Evolutionary conservation across 2,113 vertebrate genomes (phyloP), one percentile per base, ranked within the genome.

Genomic region (Brachyistius frenatus): DNA sequence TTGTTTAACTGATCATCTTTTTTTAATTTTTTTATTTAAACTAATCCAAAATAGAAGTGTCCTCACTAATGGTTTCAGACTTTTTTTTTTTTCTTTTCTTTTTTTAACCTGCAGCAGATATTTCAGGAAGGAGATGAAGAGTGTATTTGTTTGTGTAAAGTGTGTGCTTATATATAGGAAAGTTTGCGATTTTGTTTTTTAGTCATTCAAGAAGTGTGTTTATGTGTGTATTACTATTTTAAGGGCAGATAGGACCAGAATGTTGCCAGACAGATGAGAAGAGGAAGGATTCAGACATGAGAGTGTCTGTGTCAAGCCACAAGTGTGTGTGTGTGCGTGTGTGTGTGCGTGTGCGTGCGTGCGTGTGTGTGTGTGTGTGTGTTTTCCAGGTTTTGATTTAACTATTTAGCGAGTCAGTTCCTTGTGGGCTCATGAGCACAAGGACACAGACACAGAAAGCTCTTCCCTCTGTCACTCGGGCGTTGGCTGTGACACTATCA

Each of bases 401-500:
- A 69, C 44, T 77, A 82, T 88, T 87, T 82, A 78, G 56, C 30
- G 32, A 79, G 47, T 73, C 74, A 66, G 32, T 5, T n/a, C 14
- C 79, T 37, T 54, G 63, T 8, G 7, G 44, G 23, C 60, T 66
- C 32, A 52, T 35, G 33, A 71, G 55, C 52, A 57, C 33, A 41
- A 46, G 60, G 39, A 70, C 37, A 41, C 30, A 39, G 9, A 35
- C 37, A 56, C 30, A 55, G 39, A 7, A 3, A 35, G 49, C 46
- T 39, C 3, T 35, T 46, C 30, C 15, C 62, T 55, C 16, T 37
- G 10, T 54, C 3, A 31, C 41, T 72, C 49, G 30, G 8, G 5
- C 16, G 58, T 31, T 41, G 15, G 49, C 57, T 37, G 16, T 16
- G 13, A 67, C 78, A 32, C 56, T 16, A 30, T 66, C 58, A 85